A percentile compares a stretch with the other conserved stretches of the same genome.
These are phyloP conservation scores for Remorina albescens DNA, from an alignment of 2,797 vertebrate species.

Conservation along the genomic window DNA sequence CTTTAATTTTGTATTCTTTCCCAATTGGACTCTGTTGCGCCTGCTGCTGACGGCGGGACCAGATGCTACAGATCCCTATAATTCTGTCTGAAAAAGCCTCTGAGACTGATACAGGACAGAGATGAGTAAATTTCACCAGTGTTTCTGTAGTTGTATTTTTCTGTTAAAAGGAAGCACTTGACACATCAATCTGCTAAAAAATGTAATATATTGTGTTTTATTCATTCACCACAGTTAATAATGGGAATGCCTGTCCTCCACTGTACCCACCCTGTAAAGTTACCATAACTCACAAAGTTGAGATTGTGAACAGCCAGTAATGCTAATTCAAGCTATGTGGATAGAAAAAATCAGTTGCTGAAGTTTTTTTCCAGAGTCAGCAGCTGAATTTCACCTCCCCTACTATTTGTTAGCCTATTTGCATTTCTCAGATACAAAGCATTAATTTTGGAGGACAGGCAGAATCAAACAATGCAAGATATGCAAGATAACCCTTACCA, in stretches of 20 bases:
- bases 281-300: too few relatives aligned
- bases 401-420: not conserved
- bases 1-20: slow-evolving; percentile 26
- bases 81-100: slow-evolving; percentile 35
- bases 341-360: too few relatives aligned
- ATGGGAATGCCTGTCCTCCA: too few relatives aligned
- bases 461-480: not conserved
- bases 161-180: not conserved
- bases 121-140: not conserved
- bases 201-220: too few relatives aligned
- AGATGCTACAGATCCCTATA: slow-evolving; percentile 48
- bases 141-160: not conserved
- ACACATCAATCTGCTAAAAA: not conserved
- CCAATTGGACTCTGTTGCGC: slow-evolving; percentile 53
- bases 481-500: not conserved
- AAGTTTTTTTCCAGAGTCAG: too few relatives aligned
- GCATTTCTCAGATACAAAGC: not conserved
- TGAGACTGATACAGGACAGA: slow-evolving; percentile 4
- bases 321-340: too few relatives aligned
- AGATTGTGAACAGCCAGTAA: too few relatives aligned
- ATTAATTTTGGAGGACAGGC: slow-evolving; percentile 1
- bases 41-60: slow-evolving; percentile 55
- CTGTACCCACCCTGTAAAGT: too few relatives aligned
- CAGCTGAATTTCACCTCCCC: too few relatives aligned
- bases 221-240: too few relatives aligned